These are phyloP conservation scores for Dolichoris vasculosae DNA, from an alignment of 1,140 invertebrate genomes.

Conservation along the genomic window DNA sequence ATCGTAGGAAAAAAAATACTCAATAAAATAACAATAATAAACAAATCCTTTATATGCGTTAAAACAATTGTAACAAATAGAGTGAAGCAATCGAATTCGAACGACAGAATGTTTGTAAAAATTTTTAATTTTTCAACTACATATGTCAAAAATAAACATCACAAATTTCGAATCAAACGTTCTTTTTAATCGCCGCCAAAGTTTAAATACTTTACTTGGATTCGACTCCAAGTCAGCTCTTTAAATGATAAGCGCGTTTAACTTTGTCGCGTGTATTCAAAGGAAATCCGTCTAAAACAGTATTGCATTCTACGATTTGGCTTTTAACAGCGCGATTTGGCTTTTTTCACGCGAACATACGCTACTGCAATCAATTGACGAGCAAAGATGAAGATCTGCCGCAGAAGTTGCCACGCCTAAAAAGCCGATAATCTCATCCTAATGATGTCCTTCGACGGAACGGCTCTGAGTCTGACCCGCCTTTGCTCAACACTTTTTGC, in stretches of 20 bases:
- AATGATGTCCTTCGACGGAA: conserved; percentile 22
- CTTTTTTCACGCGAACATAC: not conserved
- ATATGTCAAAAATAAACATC: too few species aligned
- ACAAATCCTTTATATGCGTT: too few species aligned
- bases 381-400: not conserved
- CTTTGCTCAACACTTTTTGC: conserved; percentile 54
- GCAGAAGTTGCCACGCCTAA: conserved; percentile 11
- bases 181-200: too few species aligned
- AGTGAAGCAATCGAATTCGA: too few species aligned
- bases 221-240: not conserved
- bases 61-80: too few species aligned
- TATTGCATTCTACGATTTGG: not conserved
- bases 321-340: not conserved
- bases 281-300: not conserved
- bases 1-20: too few species aligned
- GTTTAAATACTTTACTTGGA: too few species aligned
- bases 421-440: conserved; percentile 22
- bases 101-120: too few species aligned
- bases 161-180: too few species aligned
- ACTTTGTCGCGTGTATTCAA: not conserved
- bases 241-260: not conserved
- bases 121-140: too few species aligned
- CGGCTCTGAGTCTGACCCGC: conserved; percentile 24
- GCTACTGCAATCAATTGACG: not conserved
- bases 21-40: too few species aligned